These are phyloP conservation scores for Mermis nigrescens DNA, from an alignment of 2,888 invertebrate genomes.

Conservation along the genomic window DNA sequence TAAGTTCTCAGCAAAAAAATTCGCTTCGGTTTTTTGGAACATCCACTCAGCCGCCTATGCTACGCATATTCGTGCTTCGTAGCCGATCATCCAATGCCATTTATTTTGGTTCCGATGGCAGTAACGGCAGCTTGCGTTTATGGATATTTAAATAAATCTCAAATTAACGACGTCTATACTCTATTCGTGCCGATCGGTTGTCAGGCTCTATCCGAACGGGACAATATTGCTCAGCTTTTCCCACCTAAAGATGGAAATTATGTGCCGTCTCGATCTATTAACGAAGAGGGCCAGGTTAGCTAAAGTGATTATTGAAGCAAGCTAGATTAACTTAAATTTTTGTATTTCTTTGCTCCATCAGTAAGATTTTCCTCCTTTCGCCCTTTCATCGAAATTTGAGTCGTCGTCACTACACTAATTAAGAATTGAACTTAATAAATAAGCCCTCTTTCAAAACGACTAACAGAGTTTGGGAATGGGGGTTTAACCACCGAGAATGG, in stretches of 20 bases:
- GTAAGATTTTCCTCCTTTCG: too few species aligned
- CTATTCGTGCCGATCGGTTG: slow-evolving; percentile 6
- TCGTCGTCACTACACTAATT: too few species aligned
- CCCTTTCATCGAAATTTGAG: too few species aligned
- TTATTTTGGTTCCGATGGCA: neutral
- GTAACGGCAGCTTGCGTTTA: neutral
- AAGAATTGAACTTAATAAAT: too few species aligned
- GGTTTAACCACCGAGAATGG: too few species aligned
- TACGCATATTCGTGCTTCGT: neutral
- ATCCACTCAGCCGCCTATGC: too few species aligned
- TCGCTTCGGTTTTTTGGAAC: neutral
- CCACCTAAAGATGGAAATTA: slow-evolving; percentile 7
- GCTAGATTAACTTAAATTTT: too few species aligned
- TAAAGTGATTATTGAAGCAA: too few species aligned
- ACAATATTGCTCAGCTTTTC: slow-evolving; percentile 5
- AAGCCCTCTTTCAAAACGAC: too few species aligned
- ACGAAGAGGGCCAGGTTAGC: slow-evolving; percentile 2
- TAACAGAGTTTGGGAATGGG: too few species aligned
- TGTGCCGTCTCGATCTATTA: neutral
- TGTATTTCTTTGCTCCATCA: too few species aligned
- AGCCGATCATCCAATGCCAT: neutral
- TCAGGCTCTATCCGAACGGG: slow-evolving; percentile 4
- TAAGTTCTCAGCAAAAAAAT: slow-evolving; percentile 1
- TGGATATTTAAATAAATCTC: neutral
- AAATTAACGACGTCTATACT: neutral